Evolutionary conservation across 2,797 vertebrate genomes (phyloP).

Genomic region (Etheostoma perlongum): DNA sequence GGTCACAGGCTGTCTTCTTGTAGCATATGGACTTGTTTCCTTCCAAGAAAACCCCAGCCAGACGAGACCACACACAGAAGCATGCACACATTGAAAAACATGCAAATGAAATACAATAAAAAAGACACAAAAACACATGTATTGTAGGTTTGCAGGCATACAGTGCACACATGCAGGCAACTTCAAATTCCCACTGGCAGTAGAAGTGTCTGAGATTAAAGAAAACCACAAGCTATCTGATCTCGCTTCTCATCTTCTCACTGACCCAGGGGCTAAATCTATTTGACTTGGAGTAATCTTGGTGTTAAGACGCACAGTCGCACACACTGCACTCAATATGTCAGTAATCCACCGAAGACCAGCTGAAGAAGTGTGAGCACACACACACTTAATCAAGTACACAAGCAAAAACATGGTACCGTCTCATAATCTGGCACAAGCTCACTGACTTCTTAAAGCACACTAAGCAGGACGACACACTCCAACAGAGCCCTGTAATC

Average conservation of each 20-base stretch:
- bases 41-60: conserved; percentile 87
- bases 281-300: conserved; percentile 78
- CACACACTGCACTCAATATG: conserved; percentile 40
- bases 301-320: conserved; percentile 56
- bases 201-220: conserved; percentile 67
- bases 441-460: conserved; percentile 49
- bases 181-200: conserved; percentile 21
- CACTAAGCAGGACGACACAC: conserved; percentile 18
- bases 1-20: conserved; percentile 81
- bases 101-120: neutral
- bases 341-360: conserved; percentile 67
- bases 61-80: conserved; percentile 83
- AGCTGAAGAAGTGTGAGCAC: conserved; percentile 51
- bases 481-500: conserved; percentile 53
- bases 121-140: neutral
- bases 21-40: conserved; percentile 88
- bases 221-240: conserved; percentile 62
- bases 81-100: neutral
- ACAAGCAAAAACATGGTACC: neutral
- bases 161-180: conserved; percentile 2
- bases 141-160: neutral
- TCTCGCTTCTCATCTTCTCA: conserved; percentile 73
- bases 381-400: conserved; percentile 48
- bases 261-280: conserved; percentile 70
- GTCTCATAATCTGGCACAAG: conserved; percentile 59